Conservation (phyloP, 1,140 invertebrate genomes). For the Dufourea novaeangliae region DNA sequence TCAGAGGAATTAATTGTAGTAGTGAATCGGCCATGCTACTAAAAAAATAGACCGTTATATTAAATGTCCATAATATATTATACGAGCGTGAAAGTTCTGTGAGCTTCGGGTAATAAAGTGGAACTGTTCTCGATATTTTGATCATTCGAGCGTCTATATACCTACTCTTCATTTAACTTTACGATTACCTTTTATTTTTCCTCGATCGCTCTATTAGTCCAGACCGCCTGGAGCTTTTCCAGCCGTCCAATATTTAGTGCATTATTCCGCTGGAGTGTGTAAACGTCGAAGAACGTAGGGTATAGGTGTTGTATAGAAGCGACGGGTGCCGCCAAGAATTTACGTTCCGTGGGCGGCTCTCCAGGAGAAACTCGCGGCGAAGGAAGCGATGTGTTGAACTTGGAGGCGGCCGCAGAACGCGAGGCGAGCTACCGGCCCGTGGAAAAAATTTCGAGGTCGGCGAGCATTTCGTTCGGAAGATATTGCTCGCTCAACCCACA, state of each 20-base stretch:
- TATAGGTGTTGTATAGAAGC: background rate
- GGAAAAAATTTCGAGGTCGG: constrained; percentile 47
- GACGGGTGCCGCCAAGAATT: background rate
- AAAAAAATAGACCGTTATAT: too few relatives aligned
- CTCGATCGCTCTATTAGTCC: too few relatives aligned
- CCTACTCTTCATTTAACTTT: too few relatives aligned
- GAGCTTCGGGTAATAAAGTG: too few relatives aligned
- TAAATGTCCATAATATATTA: too few relatives aligned
- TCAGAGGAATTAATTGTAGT: too few relatives aligned
- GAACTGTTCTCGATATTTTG: too few relatives aligned
- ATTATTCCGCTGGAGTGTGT: background rate
- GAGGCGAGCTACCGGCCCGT: constrained; percentile 17
- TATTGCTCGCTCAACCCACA: constrained; percentile 41
- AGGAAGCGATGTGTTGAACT: constrained; percentile 14
- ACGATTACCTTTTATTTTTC: background rate
- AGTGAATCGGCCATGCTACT: too few relatives aligned
- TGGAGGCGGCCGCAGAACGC: constrained; percentile 4
- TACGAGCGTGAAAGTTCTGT: too few relatives aligned
- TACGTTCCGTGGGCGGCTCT: background rate
- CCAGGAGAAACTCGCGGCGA: constrained; percentile 9
- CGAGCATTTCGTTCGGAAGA: constrained; percentile 43
- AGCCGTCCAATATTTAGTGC: too few relatives aligned
- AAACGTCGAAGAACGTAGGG: background rate
- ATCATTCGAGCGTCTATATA: too few relatives aligned
- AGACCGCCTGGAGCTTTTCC: too few relatives aligned